Evolutionary conservation across 2,113 vertebrate genomes (phyloP).

Genomic region (Oxyura jamaicensis): DNA sequence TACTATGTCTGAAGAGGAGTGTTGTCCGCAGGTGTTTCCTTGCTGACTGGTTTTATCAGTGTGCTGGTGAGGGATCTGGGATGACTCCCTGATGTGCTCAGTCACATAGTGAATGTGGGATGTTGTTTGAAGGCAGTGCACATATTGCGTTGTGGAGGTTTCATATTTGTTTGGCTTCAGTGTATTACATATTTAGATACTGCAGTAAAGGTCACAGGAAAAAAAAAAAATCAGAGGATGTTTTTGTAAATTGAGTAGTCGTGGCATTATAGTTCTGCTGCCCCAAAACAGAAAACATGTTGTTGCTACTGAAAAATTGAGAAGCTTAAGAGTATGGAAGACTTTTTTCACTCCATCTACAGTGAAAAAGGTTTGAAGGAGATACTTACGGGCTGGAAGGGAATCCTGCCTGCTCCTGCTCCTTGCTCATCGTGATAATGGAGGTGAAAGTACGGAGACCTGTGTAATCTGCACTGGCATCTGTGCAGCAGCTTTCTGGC

Average conservation of each 20-base stretch:
- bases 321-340: neutral
- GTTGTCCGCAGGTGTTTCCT: neutral
- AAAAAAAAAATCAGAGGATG: neutral
- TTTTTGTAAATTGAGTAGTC: neutral
- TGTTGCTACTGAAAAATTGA: neutral
- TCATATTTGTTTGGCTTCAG: neutral
- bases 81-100: neutral
- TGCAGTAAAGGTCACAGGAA: neutral
- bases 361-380: neutral
- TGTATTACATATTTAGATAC: neutral
- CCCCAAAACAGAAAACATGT: neutral
- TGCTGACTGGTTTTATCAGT: neutral
- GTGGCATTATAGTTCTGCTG: neutral
- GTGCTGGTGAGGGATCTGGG: neutral
- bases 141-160: neutral
- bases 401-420: slow-evolving; percentile 39
- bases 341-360: neutral
- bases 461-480: neutral
- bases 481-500: neutral
- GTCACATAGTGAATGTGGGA: neutral
- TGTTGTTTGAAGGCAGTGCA: neutral
- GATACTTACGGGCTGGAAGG: neutral
- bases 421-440: slow-evolving; percentile 19
- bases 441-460: neutral
- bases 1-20: neutral